Percentiles rank a stretch among this genome's conserved stretches.
These are phyloP conservation scores for Halcyon badia DNA, from an alignment of 2,797 vertebrate species.

Conservation along the genomic window DNA sequence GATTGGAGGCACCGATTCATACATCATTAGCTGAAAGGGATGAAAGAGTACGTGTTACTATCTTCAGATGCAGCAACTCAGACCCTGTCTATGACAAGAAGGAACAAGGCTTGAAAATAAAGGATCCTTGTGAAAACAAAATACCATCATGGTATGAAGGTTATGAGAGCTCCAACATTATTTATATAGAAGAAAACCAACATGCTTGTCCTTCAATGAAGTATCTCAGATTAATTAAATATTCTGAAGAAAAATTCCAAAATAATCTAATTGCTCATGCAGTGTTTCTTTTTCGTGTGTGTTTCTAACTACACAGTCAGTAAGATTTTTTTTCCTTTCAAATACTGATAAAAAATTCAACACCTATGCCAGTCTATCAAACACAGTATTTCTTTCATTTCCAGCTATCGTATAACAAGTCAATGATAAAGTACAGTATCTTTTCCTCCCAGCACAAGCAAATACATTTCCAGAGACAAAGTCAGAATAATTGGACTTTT, in stretches of 20 bases:
- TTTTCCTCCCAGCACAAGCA: conserved; percentile 14
- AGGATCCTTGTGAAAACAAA: background rate
- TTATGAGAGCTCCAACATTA: background rate
- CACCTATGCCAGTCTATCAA: background rate
- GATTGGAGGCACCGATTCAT: background rate
- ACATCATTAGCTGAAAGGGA: background rate
- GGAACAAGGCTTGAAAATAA: background rate
- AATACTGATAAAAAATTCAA: conserved; percentile 59
- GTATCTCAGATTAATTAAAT: background rate
- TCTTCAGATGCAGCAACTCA: background rate
- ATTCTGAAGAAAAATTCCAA: conserved; percentile 14
- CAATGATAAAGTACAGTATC: background rate
- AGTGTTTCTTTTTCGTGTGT: background rate
- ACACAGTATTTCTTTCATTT: conserved; percentile 44
- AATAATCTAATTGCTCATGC: background rate
- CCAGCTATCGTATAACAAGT: conserved; percentile 27
- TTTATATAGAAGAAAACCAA: conserved; percentile 2
- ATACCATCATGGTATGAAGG: background rate
- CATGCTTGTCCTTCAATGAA: background rate
- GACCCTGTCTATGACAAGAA: background rate
- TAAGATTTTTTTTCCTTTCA: background rate
- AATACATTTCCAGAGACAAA: conserved; percentile 34
- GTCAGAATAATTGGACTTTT: background rate
- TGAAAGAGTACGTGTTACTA: background rate
- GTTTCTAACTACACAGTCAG: conserved; percentile 4